Conservation (phyloP, 1,140 invertebrate species). For the Eciton burchellii region DNA sequence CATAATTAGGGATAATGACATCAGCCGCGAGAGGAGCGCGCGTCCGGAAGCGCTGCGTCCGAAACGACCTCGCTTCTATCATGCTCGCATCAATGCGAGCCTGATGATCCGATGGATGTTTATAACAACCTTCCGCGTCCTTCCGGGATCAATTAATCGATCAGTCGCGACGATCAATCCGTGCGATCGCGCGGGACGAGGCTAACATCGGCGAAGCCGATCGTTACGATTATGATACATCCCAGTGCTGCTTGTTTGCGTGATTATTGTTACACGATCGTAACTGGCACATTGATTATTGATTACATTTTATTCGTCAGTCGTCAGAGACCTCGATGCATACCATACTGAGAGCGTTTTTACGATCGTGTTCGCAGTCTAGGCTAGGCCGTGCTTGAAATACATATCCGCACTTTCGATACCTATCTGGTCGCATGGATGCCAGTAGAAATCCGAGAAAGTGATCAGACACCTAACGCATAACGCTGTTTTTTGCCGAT, state of each 20-base stretch:
- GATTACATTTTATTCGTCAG: slow-evolving; percentile 26
- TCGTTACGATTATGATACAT: too few relatives aligned
- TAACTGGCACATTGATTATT: background rate
- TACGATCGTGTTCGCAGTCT: slow-evolving; percentile 10
- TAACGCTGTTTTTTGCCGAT: slow-evolving; percentile 51
- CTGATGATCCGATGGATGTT: too few relatives aligned
- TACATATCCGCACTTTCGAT: slow-evolving; percentile 9
- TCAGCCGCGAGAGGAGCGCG: background rate
- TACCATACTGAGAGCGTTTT: background rate
- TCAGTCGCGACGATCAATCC: too few relatives aligned
- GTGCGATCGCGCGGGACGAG: too few relatives aligned
- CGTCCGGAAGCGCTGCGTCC: too few relatives aligned
- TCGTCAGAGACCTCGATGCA: background rate
- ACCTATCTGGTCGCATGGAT: background rate
- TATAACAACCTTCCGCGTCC: too few relatives aligned
- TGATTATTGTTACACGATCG: too few relatives aligned
- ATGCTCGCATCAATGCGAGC: too few relatives aligned
- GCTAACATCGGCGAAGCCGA: too few relatives aligned
- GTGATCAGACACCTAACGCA: slow-evolving; percentile 27
- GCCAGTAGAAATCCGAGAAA: slow-evolving; percentile 45
- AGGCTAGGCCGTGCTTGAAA: background rate
- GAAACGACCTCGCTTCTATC: too few relatives aligned
- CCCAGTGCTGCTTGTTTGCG: too few relatives aligned
- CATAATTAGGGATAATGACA: slow-evolving; percentile 47
- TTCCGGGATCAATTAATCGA: too few relatives aligned